phyloP scores from a whole-genome alignment of 2,888 invertebrate species.

The Thymelicus acteon region DNA sequence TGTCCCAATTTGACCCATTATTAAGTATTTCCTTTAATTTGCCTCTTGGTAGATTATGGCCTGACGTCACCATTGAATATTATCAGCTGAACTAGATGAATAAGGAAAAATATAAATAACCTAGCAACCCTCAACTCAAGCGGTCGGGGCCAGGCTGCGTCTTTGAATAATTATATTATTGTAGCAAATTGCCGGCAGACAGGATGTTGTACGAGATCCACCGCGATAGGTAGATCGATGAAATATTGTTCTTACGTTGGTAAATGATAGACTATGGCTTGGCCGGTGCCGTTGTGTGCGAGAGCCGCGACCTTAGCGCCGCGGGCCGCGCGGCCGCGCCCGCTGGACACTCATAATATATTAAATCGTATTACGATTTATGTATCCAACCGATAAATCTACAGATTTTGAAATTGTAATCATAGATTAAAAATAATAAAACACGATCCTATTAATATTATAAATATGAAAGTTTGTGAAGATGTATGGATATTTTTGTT shows the following conservation, averaged over 20 bases:
- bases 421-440: no score
- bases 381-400: not conserved
- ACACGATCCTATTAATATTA: no score
- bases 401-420: not conserved
- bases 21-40: no score
- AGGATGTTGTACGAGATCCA: conserved; percentile 22
- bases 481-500: no score
- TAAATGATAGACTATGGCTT: conserved; percentile 9
- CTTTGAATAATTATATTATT: conserved; percentile 13
- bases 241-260: conserved; percentile 7
- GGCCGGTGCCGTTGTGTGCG: not conserved
- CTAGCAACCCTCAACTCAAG: not conserved
- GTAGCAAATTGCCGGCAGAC: conserved; percentile 13
- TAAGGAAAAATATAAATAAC: not conserved
- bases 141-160: not conserved
- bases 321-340: not conserved
- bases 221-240: conserved; percentile 16
- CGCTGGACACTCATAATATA: not conserved
- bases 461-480: no score
- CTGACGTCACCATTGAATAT: no score
- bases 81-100: not conserved
- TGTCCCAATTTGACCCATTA: no score
- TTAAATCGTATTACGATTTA: not conserved
- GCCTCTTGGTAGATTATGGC: no score
- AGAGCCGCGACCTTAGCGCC: not conserved